Evolutionary conservation across 2,888 invertebrate species (phyloP), one percentile per base, ranked within the genome.

Genomic region (Stenoptilia bipunctidactyla): DNA sequence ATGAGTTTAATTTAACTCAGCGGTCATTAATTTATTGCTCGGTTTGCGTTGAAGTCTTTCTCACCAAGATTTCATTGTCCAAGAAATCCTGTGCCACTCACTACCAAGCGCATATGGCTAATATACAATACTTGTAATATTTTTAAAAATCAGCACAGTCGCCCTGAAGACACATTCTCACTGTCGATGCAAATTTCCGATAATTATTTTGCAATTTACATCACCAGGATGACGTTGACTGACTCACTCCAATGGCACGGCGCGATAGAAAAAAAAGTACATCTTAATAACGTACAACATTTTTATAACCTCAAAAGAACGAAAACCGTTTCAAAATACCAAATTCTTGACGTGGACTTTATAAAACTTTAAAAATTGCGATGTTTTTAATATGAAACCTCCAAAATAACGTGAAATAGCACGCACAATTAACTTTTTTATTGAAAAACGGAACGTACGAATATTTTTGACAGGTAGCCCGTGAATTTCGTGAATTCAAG

Each of bases 161-260:
- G 50, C 57, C 55, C 55, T 53, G 56, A 48, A 39, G 45, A 20
- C 20, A 20, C 42, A 55, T 58, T 58, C 58, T 49, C 51, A 46
- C 48, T 50, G 48, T 46, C 51, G 51, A 56, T 60, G 56, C 52
- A 59, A 60, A 66, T 58, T 56, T 50, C 57, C 56, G 63, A 67
- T 71, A 70, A 73, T 73, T 68, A 68, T 66, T 70, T 70, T 55
- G 60, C 65, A 75, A 76, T 75, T 76, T 73, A 73, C 75, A 74
- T 74, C 65, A 30, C 30, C n/a, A 73, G 48, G 46, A 50, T 52
- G 50, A 49, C 45, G 51, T 48, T 51, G 48, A 48, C 58, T 53
- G 57, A 56, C 48, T 49, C 52, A 51, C 61, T 59, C 56, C 56
- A 49, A 52, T 9, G 25, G 5, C 5, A 9, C 48, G 56, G 56